Evolutionary conservation across 2,888 invertebrate genomes (phyloP).

Genomic region (Orchestes rusci): DNA sequence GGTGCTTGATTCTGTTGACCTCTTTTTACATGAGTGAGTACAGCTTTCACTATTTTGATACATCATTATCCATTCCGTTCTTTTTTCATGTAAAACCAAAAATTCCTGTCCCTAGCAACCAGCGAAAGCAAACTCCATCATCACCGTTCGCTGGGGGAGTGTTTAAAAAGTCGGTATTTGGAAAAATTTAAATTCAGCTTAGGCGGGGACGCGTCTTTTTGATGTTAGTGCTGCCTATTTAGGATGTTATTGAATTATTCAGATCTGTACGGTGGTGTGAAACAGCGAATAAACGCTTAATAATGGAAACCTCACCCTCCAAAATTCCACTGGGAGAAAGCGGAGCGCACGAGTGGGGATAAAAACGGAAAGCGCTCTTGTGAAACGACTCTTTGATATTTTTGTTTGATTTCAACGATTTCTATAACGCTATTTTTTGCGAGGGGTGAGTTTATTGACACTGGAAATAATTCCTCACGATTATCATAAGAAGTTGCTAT

Average conservation of each 20-base stretch:
- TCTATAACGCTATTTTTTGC: neutral
- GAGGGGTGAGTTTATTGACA: too few relatives aligned
- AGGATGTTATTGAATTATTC: slow-evolving; percentile 42
- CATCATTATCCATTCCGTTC: too few relatives aligned
- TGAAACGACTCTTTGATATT: too few relatives aligned
- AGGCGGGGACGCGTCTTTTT: slow-evolving; percentile 34
- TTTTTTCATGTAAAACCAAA: too few relatives aligned
- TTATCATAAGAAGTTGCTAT: too few relatives aligned
- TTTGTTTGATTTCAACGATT: slow-evolving; percentile 15
- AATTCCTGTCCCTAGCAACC: too few relatives aligned
- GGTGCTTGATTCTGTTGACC: too few relatives aligned
- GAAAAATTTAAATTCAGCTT: slow-evolving; percentile 31
- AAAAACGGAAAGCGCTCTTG: too few relatives aligned
- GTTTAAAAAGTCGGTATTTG: slow-evolving; percentile 19
- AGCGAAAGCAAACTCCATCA: too few relatives aligned
- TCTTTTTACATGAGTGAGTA: too few relatives aligned
- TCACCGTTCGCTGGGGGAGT: slow-evolving; percentile 1
- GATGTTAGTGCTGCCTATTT: slow-evolving; percentile 40
- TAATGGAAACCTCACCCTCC: slow-evolving; percentile 39
- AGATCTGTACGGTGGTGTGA: slow-evolving; percentile 40
- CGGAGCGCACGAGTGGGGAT: slow-evolving; percentile 27
- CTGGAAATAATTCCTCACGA: too few relatives aligned
- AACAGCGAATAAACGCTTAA: slow-evolving; percentile 40
- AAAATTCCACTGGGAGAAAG: slow-evolving; percentile 15
- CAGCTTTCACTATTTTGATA: too few relatives aligned